phyloP scores from a whole-genome alignment of 2,888 invertebrate species.

The Macrophya annulata region DNA sequence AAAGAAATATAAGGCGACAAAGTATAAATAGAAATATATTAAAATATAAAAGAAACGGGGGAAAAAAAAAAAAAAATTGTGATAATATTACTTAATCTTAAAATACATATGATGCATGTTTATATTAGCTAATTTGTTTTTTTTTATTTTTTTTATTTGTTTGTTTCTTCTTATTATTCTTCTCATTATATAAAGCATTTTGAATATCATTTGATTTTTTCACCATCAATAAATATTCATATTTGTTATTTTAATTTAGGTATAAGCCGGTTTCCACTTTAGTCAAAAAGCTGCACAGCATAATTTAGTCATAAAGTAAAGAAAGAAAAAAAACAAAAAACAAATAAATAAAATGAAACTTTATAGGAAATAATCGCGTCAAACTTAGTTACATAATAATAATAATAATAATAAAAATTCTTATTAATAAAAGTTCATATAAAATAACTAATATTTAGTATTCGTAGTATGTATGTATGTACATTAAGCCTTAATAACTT shows the following conservation, averaged over 20 bases:
- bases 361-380: background rate
- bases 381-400: background rate
- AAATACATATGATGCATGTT: background rate
- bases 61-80: background rate
- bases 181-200: background rate
- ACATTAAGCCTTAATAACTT: background rate
- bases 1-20: background rate
- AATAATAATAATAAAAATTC: background rate
- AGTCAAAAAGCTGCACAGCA: background rate
- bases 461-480: background rate
- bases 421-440: background rate
- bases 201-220: background rate
- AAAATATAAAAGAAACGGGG: background rate
- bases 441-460: background rate
- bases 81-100: background rate
- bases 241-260: background rate
- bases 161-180: background rate
- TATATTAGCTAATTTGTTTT: background rate
- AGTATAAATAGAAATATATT: background rate
- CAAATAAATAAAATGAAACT: background rate
- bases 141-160: background rate
- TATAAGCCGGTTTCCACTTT: background rate
- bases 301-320: background rate
- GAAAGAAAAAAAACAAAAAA: background rate
- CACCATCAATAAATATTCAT: background rate